A percentile compares a stretch with the other conserved stretches of the same genome.
Conservation (phyloP, 2,797 vertebrate genomes). For the Meda fulgida region DNA sequence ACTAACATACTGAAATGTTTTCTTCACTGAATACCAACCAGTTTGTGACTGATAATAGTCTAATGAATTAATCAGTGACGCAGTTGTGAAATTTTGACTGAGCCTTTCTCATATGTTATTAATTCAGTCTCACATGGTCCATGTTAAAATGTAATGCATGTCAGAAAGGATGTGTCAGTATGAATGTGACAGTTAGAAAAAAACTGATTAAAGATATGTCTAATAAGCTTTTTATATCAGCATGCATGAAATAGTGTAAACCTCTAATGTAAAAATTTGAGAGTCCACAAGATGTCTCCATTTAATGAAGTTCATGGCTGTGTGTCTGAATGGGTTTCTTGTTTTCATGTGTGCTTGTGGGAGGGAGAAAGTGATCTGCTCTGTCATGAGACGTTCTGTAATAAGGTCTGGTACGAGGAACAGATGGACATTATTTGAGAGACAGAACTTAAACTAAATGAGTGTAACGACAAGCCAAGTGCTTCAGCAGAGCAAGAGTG, state of each 20-base stretch:
- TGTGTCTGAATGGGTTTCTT: constrained; percentile 14
- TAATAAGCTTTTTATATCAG: neutral
- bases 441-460: constrained; percentile 39
- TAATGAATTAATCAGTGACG: neutral
- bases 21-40: neutral
- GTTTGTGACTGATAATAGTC: constrained; percentile 7
- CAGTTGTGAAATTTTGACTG: neutral
- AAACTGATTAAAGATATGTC: constrained; percentile 10
- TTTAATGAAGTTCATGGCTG: constrained; percentile 4
- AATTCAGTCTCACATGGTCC: neutral
- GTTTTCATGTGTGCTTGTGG: neutral
- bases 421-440: constrained; percentile 32
- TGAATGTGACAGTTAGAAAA: constrained; percentile 20
- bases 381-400: constrained; percentile 21
- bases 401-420: constrained; percentile 31
- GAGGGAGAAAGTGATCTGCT: neutral
- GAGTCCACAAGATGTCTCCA: neutral
- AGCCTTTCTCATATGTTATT: neutral
- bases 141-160: neutral
- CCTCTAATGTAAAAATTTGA: neutral
- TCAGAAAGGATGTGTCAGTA: neutral
- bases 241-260: constrained; percentile 13
- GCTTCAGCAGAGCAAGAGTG: constrained; percentile 13
- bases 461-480: constrained; percentile 21
- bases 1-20: neutral